Evolutionary conservation across 2,113 vertebrate species (phyloP), one percentile per base, ranked within the genome.

Genomic region (Hippocampus zosterae): DNA sequence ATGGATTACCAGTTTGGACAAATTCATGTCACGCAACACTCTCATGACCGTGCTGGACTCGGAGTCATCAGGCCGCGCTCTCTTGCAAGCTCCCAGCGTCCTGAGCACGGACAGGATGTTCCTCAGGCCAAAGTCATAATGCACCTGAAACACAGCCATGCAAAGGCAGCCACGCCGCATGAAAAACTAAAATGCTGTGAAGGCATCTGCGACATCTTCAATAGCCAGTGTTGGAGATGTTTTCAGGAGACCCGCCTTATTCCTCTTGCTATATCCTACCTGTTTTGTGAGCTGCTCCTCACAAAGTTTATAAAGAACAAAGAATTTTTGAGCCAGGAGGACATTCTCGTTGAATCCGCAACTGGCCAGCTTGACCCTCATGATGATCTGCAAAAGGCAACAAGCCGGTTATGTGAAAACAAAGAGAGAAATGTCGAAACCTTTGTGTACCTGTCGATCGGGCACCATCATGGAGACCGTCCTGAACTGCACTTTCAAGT

Each of bases 281-380:
- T 96, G 95, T 66, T 96, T 96, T 21, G 94, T 94, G 18, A 96
- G 95, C 68, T 96, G 94, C 59, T 96, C 95, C 80, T 96, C 95
- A 48, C 94, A 96, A 68, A 96, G 92, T 83, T 95, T 93, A 59
- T 95, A 96, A 69, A 96, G 94, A 69, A 94, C 91, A 71, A 94
- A 95, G 82, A 96, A 96, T 78, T 96, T 96, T 44, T 94, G 93
- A 71, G 94, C 92, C 76, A 96, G 86, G 13, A 92, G 44, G 21
- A 94, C 86, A 40, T 94, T 96, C 12, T 96, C 93, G 77, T 92
- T 92, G 88, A 96, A 96, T 72, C 94, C 94, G 0, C 93, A 94
- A 72, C 94, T 95, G 81, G 95, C 95, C 68, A 96, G 92, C 76
- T 96, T 96, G 63, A 95, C 94, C 83, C 94, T 90, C 91, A 96